Percentiles rank a stretch among this genome's conserved stretches.
These are phyloP conservation scores for Amblyteles armatorius DNA, from an alignment of 2,888 invertebrate species.

Conservation along the genomic window DNA sequence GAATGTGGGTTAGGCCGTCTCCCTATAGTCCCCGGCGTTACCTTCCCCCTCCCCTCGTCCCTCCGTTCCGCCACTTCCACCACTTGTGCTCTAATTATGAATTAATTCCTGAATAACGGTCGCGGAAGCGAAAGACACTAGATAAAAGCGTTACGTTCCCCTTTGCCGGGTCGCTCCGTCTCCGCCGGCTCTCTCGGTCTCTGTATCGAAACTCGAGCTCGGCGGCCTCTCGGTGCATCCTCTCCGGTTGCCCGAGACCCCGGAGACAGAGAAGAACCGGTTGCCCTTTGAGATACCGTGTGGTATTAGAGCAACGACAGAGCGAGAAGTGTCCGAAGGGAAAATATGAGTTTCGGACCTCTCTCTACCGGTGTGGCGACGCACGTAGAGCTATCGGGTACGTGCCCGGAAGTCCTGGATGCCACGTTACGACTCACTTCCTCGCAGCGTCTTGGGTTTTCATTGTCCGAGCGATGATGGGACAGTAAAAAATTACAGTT, in stretches of 20 bases:
- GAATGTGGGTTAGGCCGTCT: conserved; percentile 80
- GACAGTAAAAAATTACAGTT: not conserved
- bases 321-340: conserved; percentile 47
- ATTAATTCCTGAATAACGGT: conserved; percentile 84
- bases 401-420: conserved; percentile 62
- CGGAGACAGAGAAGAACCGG: conserved; percentile 54
- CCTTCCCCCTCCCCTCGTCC: conserved; percentile 27
- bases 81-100: conserved; percentile 82
- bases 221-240: conserved; percentile 55
- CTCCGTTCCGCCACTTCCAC: conserved; percentile 54
- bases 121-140: conserved; percentile 68
- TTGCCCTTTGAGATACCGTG: conserved; percentile 60
- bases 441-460: conserved; percentile 35
- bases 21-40: conserved; percentile 71
- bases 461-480: conserved; percentile 22
- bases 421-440: conserved; percentile 60
- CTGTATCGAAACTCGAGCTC: conserved; percentile 62
- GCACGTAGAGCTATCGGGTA: conserved; percentile 57
- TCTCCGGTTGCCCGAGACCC: conserved; percentile 57
- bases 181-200: not conserved
- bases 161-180: conserved; percentile 10
- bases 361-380: conserved; percentile 52
- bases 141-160: conserved; percentile 52
- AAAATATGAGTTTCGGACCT: conserved; percentile 46
- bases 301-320: conserved; percentile 46